A percentile compares a stretch with the other conserved stretches of the same genome.
phyloP scores from a whole-genome alignment of 2,113 vertebrate species.

The Pollachius pollachius region DNA sequence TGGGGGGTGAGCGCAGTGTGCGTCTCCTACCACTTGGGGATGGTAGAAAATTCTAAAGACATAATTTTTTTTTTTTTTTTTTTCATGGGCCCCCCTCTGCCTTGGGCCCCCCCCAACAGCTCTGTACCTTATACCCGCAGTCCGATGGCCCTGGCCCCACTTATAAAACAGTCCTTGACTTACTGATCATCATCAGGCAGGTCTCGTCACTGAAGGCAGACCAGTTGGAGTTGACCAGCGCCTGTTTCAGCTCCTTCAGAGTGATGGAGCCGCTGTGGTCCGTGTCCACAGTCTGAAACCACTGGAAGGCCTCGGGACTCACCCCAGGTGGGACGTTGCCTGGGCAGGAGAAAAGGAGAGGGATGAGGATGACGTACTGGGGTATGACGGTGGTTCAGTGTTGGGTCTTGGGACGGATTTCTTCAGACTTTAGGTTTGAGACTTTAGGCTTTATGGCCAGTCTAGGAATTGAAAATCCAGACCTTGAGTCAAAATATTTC shows the following conservation, averaged over 20 bases:
- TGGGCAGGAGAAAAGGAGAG: slow-evolving; percentile 36
- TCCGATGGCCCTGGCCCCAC: background rate
- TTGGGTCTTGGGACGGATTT: no score
- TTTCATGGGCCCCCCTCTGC: no score
- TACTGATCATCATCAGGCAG: slow-evolving; percentile 95
- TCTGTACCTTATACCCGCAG: background rate
- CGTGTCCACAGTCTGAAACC: slow-evolving; percentile 87
- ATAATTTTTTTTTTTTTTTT: no score
- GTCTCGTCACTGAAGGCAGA: slow-evolving; percentile 91
- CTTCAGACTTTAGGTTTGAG: no score
- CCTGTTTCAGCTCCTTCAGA: slow-evolving; percentile 88
- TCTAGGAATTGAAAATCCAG: no score
- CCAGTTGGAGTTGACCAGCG: slow-evolving; percentile 94
- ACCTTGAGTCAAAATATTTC: no score
- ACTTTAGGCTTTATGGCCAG: no score
- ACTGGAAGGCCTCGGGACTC: slow-evolving; percentile 86
- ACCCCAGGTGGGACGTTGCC: slow-evolving; percentile 79
- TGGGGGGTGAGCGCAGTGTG: no score
- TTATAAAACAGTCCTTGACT: slow-evolving; percentile 65
- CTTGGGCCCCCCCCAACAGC: no score
- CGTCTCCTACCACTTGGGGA: no score
- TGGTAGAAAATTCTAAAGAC: no score
- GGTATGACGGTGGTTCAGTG: no score
- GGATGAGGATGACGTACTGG: background rate
- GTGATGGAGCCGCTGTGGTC: slow-evolving; percentile 91